These are phyloP conservation scores for human (Homo sapiens) DNA, from an alignment of 2,113 vertebrate species.

Conservation along the genomic window GRCh38 chr13:69958001-69958500, in stretches of 20 bases:
- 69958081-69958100: not conserved
- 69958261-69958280: not conserved
- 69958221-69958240: not conserved
- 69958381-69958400: not conserved
- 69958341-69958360: not conserved
- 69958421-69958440: not conserved
- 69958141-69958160: not conserved
- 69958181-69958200: not conserved
- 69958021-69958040: not conserved
- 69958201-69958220: not conserved
- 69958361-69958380: not conserved
- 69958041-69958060: not conserved
- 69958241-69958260: too few species aligned
- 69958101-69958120: not conserved
- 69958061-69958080: not conserved
- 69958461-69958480: not conserved
- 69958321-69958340: not conserved
- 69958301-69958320: not conserved
- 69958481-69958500: not conserved
- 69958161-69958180: not conserved
- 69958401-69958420: not conserved
- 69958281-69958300: not conserved
- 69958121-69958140: not conserved
- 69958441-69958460: not conserved
- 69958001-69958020: not conserved